Evolutionary conservation across 2,888 invertebrate species (phyloP).

Genomic region (Ectemnius continuus): DNA sequence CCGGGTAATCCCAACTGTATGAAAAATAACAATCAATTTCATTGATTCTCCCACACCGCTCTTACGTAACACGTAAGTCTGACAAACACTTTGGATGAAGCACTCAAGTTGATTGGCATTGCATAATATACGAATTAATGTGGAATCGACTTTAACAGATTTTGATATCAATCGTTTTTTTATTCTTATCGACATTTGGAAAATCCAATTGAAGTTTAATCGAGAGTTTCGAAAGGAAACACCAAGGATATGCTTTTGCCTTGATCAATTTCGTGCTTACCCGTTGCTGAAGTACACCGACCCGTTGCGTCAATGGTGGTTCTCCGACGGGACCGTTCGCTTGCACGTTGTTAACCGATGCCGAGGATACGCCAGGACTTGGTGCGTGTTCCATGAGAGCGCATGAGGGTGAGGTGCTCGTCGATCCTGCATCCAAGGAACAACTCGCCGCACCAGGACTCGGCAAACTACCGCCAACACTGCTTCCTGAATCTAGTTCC

Average conservation of each 20-base stretch:
- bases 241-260: constrained; percentile 73
- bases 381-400: constrained; percentile 76
- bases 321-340: constrained; percentile 82
- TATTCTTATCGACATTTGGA: not conserved
- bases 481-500: constrained; percentile 86
- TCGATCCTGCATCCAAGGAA: constrained; percentile 83
- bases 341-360: constrained; percentile 84
- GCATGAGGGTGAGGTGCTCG: constrained; percentile 75
- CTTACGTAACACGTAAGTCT: not conserved
- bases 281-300: constrained; percentile 90
- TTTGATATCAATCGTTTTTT: not conserved
- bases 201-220: too few relatives aligned
- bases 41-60: not conserved
- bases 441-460: constrained; percentile 87
- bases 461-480: constrained; percentile 86
- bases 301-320: constrained; percentile 80
- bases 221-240: too few relatives aligned
- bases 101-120: constrained; percentile 77
- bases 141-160: constrained; percentile 1
- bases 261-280: constrained; percentile 85
- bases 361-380: constrained; percentile 78
- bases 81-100: constrained; percentile 65
- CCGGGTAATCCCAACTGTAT: constrained; percentile 90
- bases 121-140: constrained; percentile 64
- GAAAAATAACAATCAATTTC: constrained; percentile 26